phyloP scores from a whole-genome alignment of 2,113 vertebrate species.

The Equus quagga region DNA sequence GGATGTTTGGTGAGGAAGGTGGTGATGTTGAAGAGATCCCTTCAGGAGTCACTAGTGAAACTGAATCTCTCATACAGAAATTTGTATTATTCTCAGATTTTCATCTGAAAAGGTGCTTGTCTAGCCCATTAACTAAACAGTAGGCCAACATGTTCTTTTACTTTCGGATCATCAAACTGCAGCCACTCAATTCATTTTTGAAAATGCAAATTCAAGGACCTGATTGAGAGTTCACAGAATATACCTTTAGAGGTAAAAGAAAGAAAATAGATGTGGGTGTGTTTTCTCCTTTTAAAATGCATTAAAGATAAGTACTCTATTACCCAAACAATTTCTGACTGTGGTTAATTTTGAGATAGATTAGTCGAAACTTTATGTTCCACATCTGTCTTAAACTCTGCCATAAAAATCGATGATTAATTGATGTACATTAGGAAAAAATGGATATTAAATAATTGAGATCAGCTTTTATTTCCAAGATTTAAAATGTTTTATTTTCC shows the following conservation, averaged over 20 bases:
- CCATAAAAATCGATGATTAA: neutral
- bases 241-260: neutral
- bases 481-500: neutral
- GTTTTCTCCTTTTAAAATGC: neutral
- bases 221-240: neutral
- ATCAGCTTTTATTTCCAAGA: neutral
- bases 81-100: neutral
- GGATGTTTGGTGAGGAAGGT: neutral
- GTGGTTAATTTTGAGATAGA: neutral
- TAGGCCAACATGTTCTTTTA: neutral
- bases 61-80: neutral
- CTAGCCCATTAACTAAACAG: neutral
- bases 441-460: neutral
- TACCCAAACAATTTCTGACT: neutral
- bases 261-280: neutral
- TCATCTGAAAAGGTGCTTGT: neutral
- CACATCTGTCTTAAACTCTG: neutral
- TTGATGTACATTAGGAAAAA: neutral
- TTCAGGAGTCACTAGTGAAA: neutral
- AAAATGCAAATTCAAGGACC: neutral
- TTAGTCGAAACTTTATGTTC: neutral
- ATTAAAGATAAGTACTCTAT: neutral
- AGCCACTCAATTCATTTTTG: neutral
- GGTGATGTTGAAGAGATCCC: neutral
- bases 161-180: neutral